Evolutionary conservation across 2,797 vertebrate genomes (phyloP).

Genomic region (Gymnothorax javanicus): DNA sequence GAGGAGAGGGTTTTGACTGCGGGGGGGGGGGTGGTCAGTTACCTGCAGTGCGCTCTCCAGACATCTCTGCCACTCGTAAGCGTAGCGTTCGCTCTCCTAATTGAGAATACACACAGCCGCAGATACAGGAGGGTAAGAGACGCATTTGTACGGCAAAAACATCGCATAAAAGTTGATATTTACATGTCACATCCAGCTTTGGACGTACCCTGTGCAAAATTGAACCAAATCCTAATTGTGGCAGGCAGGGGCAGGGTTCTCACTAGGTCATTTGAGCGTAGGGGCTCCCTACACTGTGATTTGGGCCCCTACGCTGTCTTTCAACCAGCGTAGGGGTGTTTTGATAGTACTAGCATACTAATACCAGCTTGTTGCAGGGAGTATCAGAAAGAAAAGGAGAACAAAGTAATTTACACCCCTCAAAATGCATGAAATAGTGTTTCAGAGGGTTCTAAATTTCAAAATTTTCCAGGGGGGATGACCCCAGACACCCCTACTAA

Average conservation of each 20-base stretch:
- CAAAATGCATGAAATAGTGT: too few species aligned
- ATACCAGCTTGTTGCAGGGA: too few species aligned
- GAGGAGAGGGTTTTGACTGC: neutral
- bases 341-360: too few species aligned
- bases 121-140: neutral
- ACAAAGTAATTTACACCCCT: too few species aligned
- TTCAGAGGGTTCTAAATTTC: too few species aligned
- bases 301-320: too few species aligned
- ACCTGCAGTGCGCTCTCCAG: conserved; percentile 92
- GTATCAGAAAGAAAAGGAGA: too few species aligned
- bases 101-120: conserved; percentile 34
- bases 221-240: neutral
- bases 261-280: too few species aligned
- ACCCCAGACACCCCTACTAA: too few species aligned
- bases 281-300: too few species aligned
- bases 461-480: too few species aligned
- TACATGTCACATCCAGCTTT: neutral
- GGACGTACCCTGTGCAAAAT: neutral
- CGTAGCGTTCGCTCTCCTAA: conserved; percentile 96
- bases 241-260: neutral
- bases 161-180: neutral
- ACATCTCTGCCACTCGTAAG: conserved; percentile 96
- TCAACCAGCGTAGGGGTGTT: too few species aligned
- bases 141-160: neutral
- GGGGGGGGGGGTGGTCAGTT: conserved; percentile 41